These are phyloP conservation scores for Cosmopolites sordidus DNA, from an alignment of 2,888 invertebrate genomes.

Conservation along the genomic window DNA sequence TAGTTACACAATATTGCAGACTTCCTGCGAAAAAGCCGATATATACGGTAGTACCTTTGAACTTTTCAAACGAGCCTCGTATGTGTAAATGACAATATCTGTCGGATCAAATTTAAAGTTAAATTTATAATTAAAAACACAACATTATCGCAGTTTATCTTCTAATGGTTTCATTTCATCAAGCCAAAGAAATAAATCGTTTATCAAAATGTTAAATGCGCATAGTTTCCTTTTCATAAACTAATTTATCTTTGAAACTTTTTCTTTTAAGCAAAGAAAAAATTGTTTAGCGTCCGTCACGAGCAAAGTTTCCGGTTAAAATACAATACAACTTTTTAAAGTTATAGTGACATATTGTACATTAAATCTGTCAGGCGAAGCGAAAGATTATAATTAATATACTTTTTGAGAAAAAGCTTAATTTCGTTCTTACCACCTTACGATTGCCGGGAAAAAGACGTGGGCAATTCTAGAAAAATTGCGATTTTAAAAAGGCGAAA, in stretches of 20 bases:
- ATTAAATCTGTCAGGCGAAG: conserved; percentile 17
- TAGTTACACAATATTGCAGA: too few relatives aligned
- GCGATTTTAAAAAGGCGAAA: too few relatives aligned
- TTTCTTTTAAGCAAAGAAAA: not conserved
- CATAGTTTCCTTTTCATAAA: not conserved
- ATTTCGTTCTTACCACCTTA: conserved; percentile 19
- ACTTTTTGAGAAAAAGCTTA: conserved; percentile 12
- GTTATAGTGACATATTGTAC: conserved; percentile 12
- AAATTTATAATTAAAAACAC: too few relatives aligned
- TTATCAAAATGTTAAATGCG: not conserved
- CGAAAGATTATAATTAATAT: conserved; percentile 20
- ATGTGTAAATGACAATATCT: too few relatives aligned
- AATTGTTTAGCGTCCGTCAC: not conserved
- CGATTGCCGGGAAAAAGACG: too few relatives aligned
- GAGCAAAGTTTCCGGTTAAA: conserved; percentile 9
- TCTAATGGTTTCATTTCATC: too few relatives aligned
- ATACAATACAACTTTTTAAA: conserved; percentile 13
- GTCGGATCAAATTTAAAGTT: too few relatives aligned
- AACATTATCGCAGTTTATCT: too few relatives aligned
- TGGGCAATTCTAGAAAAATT: too few relatives aligned
- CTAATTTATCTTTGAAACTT: not conserved
- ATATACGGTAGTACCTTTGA: too few relatives aligned
- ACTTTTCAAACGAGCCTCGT: too few relatives aligned
- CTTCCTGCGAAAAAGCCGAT: too few relatives aligned
- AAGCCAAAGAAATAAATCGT: not conserved